Evolutionary conservation across 2,888 invertebrate genomes (phyloP).

Genomic region (Noctua pronuba): DNA sequence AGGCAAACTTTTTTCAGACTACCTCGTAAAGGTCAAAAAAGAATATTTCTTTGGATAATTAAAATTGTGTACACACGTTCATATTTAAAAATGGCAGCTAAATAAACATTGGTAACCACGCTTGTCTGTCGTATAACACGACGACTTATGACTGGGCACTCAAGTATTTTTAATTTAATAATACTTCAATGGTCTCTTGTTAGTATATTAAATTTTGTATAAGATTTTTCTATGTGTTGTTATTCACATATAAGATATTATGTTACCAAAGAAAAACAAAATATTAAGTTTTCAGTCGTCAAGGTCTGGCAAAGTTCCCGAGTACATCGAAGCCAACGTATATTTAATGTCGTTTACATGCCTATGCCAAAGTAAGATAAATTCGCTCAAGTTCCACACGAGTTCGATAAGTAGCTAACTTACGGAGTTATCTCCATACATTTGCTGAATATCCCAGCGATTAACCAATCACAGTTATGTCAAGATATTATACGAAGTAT

Average conservation of each 20-base stretch:
- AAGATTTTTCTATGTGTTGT: background rate
- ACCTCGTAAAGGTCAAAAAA: slow-evolving; percentile 62
- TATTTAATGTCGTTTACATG: slow-evolving; percentile 68
- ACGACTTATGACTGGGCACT: slow-evolving; percentile 58
- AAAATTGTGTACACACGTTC: slow-evolving; percentile 75
- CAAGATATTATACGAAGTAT: slow-evolving; percentile 59
- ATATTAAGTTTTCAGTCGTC: slow-evolving; percentile 50
- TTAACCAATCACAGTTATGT: slow-evolving; percentile 67
- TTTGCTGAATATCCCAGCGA: slow-evolving; percentile 67
- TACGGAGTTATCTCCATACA: slow-evolving; percentile 70
- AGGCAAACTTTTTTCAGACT: slow-evolving; percentile 26
- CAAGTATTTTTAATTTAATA: background rate
- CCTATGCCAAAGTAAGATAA: slow-evolving; percentile 71
- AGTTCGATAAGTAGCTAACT: slow-evolving; percentile 74
- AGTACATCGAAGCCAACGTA: slow-evolving; percentile 55
- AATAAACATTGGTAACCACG: slow-evolving; percentile 74
- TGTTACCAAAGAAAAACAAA: slow-evolving; percentile 34
- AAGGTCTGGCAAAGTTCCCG: slow-evolving; percentile 55
- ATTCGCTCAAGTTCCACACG: slow-evolving; percentile 68
- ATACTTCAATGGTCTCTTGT: background rate
- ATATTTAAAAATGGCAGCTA: slow-evolving; percentile 74
- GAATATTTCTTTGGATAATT: slow-evolving; percentile 74
- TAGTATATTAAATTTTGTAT: background rate
- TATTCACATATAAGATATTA: slow-evolving; percentile 38
- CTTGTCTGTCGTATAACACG: slow-evolving; percentile 68